Conservation (phyloP, 2,113 vertebrate genomes). For the zebrafish (Danio rerio) region DNA sequence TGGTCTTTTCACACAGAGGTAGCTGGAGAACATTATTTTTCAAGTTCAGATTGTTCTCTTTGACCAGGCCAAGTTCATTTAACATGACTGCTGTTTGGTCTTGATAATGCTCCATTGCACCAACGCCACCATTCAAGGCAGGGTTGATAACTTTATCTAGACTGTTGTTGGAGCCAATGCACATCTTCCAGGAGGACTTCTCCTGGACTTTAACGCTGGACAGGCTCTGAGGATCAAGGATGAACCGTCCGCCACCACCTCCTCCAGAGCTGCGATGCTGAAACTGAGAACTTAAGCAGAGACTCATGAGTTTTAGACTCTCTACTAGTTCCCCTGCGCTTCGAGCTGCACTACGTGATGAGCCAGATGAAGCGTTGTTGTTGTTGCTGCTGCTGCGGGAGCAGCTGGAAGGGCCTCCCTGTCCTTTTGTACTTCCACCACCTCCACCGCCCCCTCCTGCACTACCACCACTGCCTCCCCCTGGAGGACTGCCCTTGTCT, state of each 20-base stretch:
- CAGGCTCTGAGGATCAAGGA: constrained; percentile 84
- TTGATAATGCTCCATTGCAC: constrained; percentile 76
- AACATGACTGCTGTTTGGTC: constrained; percentile 78
- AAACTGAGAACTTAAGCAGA: constrained; percentile 90
- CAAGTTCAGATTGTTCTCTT: constrained; percentile 86
- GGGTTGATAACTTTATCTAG: constrained; percentile 75
- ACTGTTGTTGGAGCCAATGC: constrained; percentile 79
- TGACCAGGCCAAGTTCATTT: constrained; percentile 81
- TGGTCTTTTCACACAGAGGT: constrained; percentile 98
- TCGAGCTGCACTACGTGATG: constrained; percentile 77
- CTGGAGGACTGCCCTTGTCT: constrained; percentile 82
- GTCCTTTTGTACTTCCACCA: constrained; percentile 72
- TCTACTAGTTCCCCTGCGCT: constrained; percentile 86
- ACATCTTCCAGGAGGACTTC: constrained; percentile 93
- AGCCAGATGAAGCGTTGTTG: constrained; percentile 75
- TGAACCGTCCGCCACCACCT: constrained; percentile 73
- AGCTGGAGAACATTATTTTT: constrained; percentile 93
- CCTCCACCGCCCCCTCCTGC: constrained; percentile 78
- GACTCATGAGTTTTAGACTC: constrained; percentile 92
- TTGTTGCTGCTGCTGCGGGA: constrained; percentile 76
- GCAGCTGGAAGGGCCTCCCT: constrained; percentile 81
- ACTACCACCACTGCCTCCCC: constrained; percentile 78
- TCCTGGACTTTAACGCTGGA: constrained; percentile 90
- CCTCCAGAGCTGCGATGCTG: constrained; percentile 71
- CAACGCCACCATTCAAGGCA: constrained; percentile 18